Conservation (phyloP, 1,140 invertebrate species). For the Platorchestia sp. region DNA sequence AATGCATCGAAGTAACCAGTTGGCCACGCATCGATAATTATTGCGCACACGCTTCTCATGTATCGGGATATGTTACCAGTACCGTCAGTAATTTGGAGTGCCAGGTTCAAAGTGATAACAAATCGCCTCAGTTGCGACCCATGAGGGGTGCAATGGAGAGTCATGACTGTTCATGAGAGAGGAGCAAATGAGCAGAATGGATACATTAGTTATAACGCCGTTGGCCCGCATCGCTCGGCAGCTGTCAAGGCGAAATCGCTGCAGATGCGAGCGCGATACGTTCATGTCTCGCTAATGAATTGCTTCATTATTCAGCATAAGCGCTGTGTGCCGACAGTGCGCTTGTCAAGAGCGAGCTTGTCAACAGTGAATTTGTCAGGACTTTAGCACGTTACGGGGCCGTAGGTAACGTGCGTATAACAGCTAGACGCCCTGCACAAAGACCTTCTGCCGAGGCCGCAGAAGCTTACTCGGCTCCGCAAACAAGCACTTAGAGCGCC, state of each 20-base stretch:
- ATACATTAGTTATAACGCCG: slow-evolving; percentile 11
- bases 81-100: background rate
- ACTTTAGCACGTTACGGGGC: background rate
- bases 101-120: background rate
- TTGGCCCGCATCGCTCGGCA: background rate
- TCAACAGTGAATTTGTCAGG: slow-evolving; percentile 42
- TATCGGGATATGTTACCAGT: background rate
- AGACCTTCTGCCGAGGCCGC: background rate
- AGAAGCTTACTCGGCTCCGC: background rate
- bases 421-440: background rate
- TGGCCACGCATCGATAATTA: too few species aligned
- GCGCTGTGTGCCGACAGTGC: background rate
- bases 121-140: background rate
- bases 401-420: background rate
- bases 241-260: slow-evolving; percentile 10
- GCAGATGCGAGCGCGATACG: slow-evolving; percentile 28
- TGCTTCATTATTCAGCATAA: slow-evolving; percentile 32
- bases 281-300: slow-evolving; percentile 32
- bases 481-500: background rate
- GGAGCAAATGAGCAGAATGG: slow-evolving; percentile 4
- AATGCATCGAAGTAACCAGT: too few species aligned
- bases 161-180: slow-evolving; percentile 17
- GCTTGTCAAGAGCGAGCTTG: slow-evolving; percentile 34
- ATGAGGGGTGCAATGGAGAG: slow-evolving; percentile 26
- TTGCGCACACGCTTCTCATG: background rate